These are phyloP conservation scores for Alcedo quadribrachys DNA, from an alignment of 2,797 vertebrate species.

Conservation along the genomic window DNA sequence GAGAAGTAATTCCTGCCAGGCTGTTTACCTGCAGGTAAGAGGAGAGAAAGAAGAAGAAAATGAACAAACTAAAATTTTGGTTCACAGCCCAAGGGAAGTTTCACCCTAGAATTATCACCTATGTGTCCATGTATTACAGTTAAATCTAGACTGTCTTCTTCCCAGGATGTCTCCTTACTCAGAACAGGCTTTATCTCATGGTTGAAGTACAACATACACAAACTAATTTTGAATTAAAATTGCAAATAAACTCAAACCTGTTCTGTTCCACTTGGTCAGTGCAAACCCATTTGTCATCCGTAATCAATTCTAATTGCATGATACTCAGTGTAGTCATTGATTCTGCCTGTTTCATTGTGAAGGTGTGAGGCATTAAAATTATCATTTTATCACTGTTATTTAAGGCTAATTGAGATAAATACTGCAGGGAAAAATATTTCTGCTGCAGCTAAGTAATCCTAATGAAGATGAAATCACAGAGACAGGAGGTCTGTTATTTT, in stretches of 20 bases:
- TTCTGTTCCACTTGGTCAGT: background rate
- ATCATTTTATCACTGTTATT: background rate
- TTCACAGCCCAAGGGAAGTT: background rate
- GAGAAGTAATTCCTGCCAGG: conserved; percentile 44
- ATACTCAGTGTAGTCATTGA: background rate
- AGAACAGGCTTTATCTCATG: background rate
- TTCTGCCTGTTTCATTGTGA: background rate
- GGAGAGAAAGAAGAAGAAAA: background rate
- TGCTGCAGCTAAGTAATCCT: background rate
- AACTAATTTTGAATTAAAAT: background rate
- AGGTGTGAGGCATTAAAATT: background rate
- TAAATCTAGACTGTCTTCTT: background rate
- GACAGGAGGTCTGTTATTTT: background rate
- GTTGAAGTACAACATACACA: background rate
- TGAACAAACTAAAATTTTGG: background rate
- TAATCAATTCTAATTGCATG: background rate
- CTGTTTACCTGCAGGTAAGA: conserved; percentile 55
- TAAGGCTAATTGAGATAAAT: background rate
- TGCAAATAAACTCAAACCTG: background rate
- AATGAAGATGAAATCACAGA: background rate
- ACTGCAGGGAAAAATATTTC: background rate
- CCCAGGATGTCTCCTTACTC: background rate
- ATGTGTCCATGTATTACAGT: background rate
- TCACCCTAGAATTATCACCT: background rate
- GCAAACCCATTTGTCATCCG: background rate